phyloP scores from a whole-genome alignment of 2,113 vertebrate genomes.

The Pelecanus crispus region DNA sequence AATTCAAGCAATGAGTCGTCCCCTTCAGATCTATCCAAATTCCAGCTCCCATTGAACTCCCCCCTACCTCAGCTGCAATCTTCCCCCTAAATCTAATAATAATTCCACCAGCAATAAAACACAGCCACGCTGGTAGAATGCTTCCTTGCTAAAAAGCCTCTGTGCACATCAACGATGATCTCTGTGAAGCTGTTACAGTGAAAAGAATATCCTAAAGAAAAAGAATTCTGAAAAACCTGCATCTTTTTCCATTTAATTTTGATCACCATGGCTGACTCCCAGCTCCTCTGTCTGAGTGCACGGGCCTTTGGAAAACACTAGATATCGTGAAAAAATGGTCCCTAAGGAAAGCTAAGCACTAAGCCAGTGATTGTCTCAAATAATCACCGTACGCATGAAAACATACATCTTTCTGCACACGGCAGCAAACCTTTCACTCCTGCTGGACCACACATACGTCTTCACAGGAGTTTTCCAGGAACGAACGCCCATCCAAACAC shows the following conservation, averaged over 20 bases:
- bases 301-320: background rate
- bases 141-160: background rate
- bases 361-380: slow-evolving; percentile 11
- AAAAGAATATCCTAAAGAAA: background rate
- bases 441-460: slow-evolving; percentile 27
- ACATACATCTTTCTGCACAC: background rate
- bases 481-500: background rate
- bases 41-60: background rate
- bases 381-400: background rate
- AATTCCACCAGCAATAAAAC: slow-evolving; percentile 3
- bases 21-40: slow-evolving; percentile 15
- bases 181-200: background rate
- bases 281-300: background rate
- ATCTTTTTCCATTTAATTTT: slow-evolving; percentile 3
- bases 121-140: background rate
- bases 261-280: background rate
- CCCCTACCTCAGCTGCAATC: background rate
- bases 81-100: background rate
- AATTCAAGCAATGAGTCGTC: background rate
- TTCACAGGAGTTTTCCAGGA: background rate
- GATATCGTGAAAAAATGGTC: background rate
- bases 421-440: slow-evolving; percentile 33
- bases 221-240: background rate
- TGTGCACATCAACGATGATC: background rate
- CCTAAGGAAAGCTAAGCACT: slow-evolving; percentile 14